A percentile compares a stretch with the other conserved stretches of the same genome.
Conservation (phyloP, 2,113 vertebrate genomes). For the Pseudorhombus dupliciocellatus region DNA sequence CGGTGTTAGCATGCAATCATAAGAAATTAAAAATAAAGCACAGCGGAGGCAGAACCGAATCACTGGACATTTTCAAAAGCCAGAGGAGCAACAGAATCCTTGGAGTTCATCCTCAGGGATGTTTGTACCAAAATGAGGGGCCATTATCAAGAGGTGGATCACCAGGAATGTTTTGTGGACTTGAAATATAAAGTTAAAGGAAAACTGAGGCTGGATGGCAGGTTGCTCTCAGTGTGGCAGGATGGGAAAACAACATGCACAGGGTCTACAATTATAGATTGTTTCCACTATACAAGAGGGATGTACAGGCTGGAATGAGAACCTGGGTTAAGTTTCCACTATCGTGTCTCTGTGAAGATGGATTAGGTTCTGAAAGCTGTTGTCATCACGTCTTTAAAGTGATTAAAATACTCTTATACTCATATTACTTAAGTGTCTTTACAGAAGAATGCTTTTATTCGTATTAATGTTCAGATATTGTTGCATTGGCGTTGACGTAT, state of each 20-base stretch:
- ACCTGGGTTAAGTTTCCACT: background rate
- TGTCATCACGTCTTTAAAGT: background rate
- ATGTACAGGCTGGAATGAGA: background rate
- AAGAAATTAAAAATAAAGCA: no score
- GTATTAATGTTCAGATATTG: no score
- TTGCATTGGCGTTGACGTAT: no score
- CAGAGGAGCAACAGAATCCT: no score
- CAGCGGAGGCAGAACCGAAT: background rate
- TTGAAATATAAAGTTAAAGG: background rate
- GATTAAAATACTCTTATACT: background rate
- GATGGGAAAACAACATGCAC: background rate
- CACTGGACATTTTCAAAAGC: background rate
- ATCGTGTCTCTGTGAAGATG: background rate
- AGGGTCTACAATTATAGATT: background rate
- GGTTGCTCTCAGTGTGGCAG: background rate
- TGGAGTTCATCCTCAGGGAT: no score
- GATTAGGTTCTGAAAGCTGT: background rate
- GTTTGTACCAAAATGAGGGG: no score
- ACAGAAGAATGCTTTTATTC: no score
- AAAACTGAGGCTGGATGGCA: background rate
- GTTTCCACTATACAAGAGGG: background rate
- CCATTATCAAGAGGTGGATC: no score
- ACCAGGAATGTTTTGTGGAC: no score
- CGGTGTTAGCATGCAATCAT: background rate
- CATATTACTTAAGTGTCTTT: background rate